These are phyloP conservation scores for Metridium senile DNA, from an alignment of 92 coral and sea anemone genomes.

Conservation along the genomic window DNA sequence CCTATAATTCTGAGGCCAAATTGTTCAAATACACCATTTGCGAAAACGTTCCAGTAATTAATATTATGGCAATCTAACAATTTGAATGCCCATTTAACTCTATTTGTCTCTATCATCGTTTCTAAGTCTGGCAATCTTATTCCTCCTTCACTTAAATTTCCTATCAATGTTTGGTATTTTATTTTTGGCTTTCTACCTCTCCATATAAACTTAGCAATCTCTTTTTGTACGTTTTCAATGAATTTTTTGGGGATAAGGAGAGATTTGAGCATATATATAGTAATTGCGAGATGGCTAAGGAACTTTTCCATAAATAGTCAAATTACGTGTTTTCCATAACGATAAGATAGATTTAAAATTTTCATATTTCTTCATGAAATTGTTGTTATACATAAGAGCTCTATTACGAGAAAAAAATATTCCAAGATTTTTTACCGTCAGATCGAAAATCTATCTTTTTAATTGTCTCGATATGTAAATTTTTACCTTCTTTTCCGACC, in stretches of 20 bases:
- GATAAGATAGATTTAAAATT: slow-evolving; percentile 31
- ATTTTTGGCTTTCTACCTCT: slow-evolving; percentile 13
- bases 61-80: neutral
- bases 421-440: slow-evolving; percentile 1
- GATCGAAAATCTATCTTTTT: slow-evolving; percentile 14
- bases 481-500: neutral
- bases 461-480: neutral
- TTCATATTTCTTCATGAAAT: slow-evolving; percentile 10
- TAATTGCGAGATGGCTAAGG: slow-evolving; percentile 30
- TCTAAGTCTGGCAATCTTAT: slow-evolving; percentile 25
- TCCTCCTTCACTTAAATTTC: slow-evolving; percentile 19
- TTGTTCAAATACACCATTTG: neutral
- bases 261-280: slow-evolving; percentile 27
- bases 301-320: slow-evolving; percentile 22
- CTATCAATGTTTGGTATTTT: slow-evolving; percentile 17
- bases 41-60: slow-evolving; percentile 1
- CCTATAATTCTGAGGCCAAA: neutral
- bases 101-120: no score
- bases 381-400: slow-evolving; percentile 6
- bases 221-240: slow-evolving; percentile 18
- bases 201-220: slow-evolving; percentile 13
- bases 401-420: slow-evolving; percentile 9
- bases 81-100: slow-evolving; percentile 27
- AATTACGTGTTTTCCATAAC: slow-evolving; percentile 22
- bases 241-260: slow-evolving; percentile 12